Percentiles rank a stretch among this genome's conserved stretches.
Evolutionary conservation across 2,113 vertebrate genomes (phyloP).

Genomic region (Cochlearius cochlearius): DNA sequence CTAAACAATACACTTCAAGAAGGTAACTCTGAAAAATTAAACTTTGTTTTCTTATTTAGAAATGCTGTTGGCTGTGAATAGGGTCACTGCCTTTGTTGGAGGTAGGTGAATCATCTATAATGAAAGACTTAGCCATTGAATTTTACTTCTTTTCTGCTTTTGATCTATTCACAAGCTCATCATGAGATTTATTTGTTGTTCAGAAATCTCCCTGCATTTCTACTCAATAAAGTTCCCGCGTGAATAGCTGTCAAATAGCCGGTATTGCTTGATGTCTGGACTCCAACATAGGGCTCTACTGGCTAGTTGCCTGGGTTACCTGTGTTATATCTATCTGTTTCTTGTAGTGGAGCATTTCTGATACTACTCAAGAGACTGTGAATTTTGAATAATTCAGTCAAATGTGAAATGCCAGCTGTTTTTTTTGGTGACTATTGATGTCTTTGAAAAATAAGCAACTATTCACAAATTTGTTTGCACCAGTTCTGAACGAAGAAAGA

Average conservation of each 20-base stretch:
- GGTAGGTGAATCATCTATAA: neutral
- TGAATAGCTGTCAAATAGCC: slow-evolving; percentile 36
- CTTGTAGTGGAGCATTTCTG: neutral
- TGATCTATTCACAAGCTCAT: slow-evolving; percentile 44
- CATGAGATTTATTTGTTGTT: slow-evolving; percentile 58
- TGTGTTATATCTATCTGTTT: slow-evolving; percentile 8
- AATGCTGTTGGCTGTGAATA: neutral
- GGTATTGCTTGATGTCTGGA: neutral
- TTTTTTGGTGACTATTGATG: neutral
- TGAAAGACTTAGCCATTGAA: slow-evolving; percentile 10
- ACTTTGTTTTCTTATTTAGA: slow-evolving; percentile 36
- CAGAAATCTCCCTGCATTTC: neutral
- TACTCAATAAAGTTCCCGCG: neutral
- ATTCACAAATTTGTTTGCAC: neutral
- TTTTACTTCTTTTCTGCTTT: slow-evolving; percentile 44
- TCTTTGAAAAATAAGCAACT: slow-evolving; percentile 12
- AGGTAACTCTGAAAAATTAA: slow-evolving; percentile 38
- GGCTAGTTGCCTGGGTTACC: slow-evolving; percentile 53
- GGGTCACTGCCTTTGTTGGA: slow-evolving; percentile 37
- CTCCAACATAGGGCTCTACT: neutral
- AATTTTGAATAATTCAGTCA: slow-evolving; percentile 48
- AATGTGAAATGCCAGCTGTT: neutral
- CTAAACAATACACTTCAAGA: slow-evolving; percentile 4
- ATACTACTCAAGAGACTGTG: neutral
- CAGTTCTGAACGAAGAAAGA: neutral